phyloP scores from a whole-genome alignment of 2,888 invertebrate genomes.

The Sipha maydis region DNA sequence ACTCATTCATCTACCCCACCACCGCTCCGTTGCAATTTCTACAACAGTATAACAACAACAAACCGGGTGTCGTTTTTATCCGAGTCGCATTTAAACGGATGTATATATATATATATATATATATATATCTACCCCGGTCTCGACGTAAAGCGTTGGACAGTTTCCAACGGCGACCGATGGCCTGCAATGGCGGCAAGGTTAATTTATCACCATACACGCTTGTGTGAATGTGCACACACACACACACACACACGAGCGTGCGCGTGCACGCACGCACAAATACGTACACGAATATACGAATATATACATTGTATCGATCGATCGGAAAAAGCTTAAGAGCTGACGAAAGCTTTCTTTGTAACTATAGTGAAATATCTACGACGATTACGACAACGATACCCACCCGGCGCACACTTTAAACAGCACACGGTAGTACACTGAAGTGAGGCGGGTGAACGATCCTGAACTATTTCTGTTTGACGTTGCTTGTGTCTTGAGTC shows the following conservation, averaged over 20 bases:
- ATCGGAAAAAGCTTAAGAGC: conserved; percentile 59
- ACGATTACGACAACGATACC: conserved; percentile 38
- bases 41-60: conserved; percentile 29
- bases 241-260: not conserved
- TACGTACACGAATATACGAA: not conserved
- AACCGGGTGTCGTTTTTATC: conserved; percentile 57
- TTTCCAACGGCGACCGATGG: conserved; percentile 58
- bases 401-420: not conserved
- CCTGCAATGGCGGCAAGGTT: conserved; percentile 46
- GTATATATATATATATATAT: not conserved
- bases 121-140: not conserved
- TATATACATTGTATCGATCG: conserved; percentile 18
- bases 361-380: conserved; percentile 48
- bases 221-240: not conserved
- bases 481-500: not conserved
- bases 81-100: conserved; percentile 45
- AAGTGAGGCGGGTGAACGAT: conserved; percentile 16
- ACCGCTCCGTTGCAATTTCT: too few species aligned
- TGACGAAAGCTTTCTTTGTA: conserved; percentile 53
- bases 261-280: not conserved
- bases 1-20: not conserved
- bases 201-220: conserved; percentile 58
- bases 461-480: conserved; percentile 36
- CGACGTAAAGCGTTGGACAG: conserved; percentile 56
- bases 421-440: not conserved